phyloP scores from a whole-genome alignment of 2,113 vertebrate genomes.

The Pristiophorus japonicus region DNA sequence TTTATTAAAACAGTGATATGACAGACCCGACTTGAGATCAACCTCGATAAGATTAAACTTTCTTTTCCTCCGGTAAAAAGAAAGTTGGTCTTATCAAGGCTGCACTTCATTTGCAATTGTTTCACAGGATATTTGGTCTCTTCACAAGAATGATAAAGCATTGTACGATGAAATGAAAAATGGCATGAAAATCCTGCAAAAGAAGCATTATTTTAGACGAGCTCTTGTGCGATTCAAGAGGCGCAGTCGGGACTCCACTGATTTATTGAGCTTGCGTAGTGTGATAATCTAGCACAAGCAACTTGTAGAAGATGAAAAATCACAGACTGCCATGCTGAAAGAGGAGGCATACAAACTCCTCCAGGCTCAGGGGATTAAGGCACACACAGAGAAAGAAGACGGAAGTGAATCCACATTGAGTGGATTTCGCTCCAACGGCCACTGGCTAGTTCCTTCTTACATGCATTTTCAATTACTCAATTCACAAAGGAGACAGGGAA shows the following conservation, averaged over 20 bases:
- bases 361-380: background rate
- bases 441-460: constrained; percentile 17
- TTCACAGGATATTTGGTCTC: constrained; percentile 23
- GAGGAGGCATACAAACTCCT: constrained; percentile 10
- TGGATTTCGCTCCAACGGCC: background rate
- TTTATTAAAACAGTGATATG: background rate
- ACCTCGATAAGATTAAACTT: background rate
- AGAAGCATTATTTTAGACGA: background rate
- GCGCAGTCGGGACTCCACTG: background rate
- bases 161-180: constrained; percentile 18
- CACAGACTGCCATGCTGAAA: background rate
- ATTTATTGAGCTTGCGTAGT: background rate
- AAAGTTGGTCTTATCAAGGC: background rate
- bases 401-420: constrained; percentile 11
- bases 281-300: constrained; percentile 24
- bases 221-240: background rate
- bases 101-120: background rate
- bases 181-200: background rate
- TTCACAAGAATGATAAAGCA: background rate
- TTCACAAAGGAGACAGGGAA: background rate
- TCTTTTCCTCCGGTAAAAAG: background rate
- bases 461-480: constrained; percentile 18
- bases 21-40: background rate
- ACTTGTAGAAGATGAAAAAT: constrained; percentile 22
- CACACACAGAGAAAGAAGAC: background rate